Base-by-base conservation (phyloP, 2,797 vertebrate species). In the Leuciscus waleckii region DNA sequence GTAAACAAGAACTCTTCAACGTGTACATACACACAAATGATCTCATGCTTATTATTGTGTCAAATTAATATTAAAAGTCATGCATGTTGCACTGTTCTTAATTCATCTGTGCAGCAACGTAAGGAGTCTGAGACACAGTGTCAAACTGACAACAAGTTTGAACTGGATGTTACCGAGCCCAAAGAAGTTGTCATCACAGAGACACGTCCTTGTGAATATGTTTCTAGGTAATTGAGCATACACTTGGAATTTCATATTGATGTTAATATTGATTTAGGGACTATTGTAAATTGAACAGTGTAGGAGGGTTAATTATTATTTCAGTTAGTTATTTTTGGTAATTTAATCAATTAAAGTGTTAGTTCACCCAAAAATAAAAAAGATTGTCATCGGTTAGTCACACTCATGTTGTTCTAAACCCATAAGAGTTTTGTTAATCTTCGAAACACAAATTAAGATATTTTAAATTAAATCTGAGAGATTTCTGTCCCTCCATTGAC, bases 61-160 rank as follows among this genome's bases (percentile, higher is more conserved):
- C 2, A 11, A 21, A 32, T 46, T 26, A 74, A 63, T 8, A 14
- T 46, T 10, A 29, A 69, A 56, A 16, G 10, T 43, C 11, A 26
- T 35, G 23, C 4, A 46, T 7, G 13, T 41, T 69, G 63, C 7
- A 68, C 49, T 65, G 23, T 74, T 39, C 26, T 39, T 39, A 32
- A 74, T 85, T 65, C 10, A 10, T 80, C 23, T 74, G 17, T 85
- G 69, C 91, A 99, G 98, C 97, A 98, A 92, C 94, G 97, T 63
- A 98, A 99, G 85, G 98, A 99, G 91, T 99, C 97, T 0, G 98
- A 99, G 95, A 99, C 98, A 0, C 97, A 99, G 91, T 99, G 98
- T 93, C 98, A 99, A 93, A 99, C 97, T 1, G 98, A 99, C 91
- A 95, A 87, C 92, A 99, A 98, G 93, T 98, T 96, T 51, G 97